phyloP scores from a whole-genome alignment of 2,797 vertebrate species.

The Gymnothorax javanicus region DNA sequence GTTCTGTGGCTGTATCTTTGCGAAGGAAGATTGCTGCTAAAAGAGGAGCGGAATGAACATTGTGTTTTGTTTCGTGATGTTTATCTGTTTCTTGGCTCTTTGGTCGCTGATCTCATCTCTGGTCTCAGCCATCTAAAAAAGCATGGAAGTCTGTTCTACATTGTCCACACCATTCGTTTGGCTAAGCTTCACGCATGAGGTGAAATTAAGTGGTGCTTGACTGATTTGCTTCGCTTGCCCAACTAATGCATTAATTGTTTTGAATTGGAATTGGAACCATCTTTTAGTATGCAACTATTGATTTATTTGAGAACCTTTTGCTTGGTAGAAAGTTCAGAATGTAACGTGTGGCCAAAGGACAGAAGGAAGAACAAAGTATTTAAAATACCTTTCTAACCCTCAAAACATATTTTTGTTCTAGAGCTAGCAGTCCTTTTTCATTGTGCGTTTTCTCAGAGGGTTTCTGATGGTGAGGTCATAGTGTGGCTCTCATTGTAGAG shows the following conservation, averaged over 20 bases:
- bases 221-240: conserved; percentile 34
- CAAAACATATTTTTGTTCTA: not conserved
- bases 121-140: not conserved
- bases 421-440: not conserved
- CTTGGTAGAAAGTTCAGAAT: too few species aligned
- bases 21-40: not conserved
- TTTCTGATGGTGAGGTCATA: not conserved
- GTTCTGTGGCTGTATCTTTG: conserved; percentile 30
- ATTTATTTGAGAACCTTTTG: too few species aligned
- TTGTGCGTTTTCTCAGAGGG: not conserved
- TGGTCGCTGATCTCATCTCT: not conserved
- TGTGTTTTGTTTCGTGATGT: not conserved
- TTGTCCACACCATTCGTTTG: conserved; percentile 7
- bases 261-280: not conserved
- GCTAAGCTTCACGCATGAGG: conserved; percentile 1
- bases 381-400: not conserved
- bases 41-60: not conserved
- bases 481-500: not conserved
- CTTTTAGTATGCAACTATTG: not conserved
- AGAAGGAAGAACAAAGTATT: not conserved
- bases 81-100: conserved; percentile 3
- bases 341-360: too few species aligned
- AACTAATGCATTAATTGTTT: conserved; percentile 45
- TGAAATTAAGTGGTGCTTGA: conserved; percentile 23
- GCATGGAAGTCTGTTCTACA: conserved; percentile 27